Evolutionary conservation across 2,888 invertebrate species (phyloP).

Genomic region (Drosophila paranaensis): DNA sequence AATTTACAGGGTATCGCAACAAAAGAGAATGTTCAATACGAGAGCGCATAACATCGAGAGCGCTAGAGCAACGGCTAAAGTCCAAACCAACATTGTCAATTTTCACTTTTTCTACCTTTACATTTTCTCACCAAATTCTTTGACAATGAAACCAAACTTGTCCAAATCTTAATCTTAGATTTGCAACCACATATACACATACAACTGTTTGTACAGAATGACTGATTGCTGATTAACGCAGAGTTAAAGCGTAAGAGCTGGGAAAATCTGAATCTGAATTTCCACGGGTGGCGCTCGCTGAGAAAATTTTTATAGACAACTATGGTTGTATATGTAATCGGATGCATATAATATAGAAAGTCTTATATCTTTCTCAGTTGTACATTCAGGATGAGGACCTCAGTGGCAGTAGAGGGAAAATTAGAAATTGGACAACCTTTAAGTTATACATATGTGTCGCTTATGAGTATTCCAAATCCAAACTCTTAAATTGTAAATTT

Average conservation of each 20-base stretch:
- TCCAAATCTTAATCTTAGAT: constrained; percentile 1
- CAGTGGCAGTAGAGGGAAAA: neutral
- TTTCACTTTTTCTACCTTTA: constrained; percentile 7
- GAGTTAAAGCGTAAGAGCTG: neutral
- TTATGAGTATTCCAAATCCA: neutral
- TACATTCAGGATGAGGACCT: neutral
- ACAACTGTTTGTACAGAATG: neutral
- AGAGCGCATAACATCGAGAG: constrained; percentile 3
- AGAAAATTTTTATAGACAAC: constrained; percentile 4
- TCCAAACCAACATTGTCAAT: constrained; percentile 14
- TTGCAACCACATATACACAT: neutral
- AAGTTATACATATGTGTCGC: too few relatives aligned
- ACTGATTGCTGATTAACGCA: constrained; percentile 1
- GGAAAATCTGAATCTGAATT: neutral
- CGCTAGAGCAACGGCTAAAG: constrained; percentile 2
- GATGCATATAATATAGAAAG: neutral
- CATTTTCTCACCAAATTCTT: constrained; percentile 11
- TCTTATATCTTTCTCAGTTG: neutral
- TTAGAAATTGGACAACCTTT: neutral
- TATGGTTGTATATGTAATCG: neutral
- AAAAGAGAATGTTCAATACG: neutral
- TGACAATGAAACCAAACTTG: neutral
- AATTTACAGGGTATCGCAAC: neutral
- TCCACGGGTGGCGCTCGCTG: neutral
- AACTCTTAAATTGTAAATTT: neutral